Evolutionary conservation across 2,113 vertebrate genomes (phyloP).

Genomic region (Plestiodon gilberti): DNA sequence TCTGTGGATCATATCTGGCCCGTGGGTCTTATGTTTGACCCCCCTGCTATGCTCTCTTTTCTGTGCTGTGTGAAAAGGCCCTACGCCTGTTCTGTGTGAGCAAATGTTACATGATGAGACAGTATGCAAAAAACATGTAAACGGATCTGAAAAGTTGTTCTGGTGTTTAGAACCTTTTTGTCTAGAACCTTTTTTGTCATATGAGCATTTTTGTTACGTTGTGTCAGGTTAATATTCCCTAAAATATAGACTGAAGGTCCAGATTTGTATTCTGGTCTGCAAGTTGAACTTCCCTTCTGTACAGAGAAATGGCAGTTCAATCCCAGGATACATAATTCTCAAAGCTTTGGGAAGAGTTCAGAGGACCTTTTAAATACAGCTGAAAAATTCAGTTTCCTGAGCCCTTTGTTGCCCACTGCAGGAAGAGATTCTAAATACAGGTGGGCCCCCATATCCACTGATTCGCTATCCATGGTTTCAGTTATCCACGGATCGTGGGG

Average conservation of each 20-base stretch:
- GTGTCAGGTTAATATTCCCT: neutral
- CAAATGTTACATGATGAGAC: neutral
- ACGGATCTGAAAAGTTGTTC: neutral
- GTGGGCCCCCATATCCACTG: too few relatives aligned
- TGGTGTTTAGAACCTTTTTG: too few relatives aligned
- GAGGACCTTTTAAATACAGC: neutral
- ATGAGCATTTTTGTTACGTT: neutral
- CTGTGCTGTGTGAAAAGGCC: neutral
- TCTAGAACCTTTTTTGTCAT: neutral
- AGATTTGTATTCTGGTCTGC: neutral
- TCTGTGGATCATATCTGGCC: too few relatives aligned
- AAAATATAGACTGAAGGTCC: neutral
- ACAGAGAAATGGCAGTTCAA: neutral
- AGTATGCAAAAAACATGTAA: neutral
- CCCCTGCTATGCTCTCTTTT: neutral
- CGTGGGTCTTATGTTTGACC: too few relatives aligned
- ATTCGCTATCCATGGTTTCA: too few relatives aligned
- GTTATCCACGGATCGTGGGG: too few relatives aligned
- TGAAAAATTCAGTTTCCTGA: neutral
- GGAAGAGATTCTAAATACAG: neutral
- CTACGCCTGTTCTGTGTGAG: neutral
- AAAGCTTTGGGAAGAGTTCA: neutral
- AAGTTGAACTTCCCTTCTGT: neutral
- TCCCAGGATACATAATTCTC: neutral
- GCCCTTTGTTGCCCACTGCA: neutral